phyloP scores from a whole-genome alignment of 2,113 vertebrate species.

The Cavia aperea region DNA sequence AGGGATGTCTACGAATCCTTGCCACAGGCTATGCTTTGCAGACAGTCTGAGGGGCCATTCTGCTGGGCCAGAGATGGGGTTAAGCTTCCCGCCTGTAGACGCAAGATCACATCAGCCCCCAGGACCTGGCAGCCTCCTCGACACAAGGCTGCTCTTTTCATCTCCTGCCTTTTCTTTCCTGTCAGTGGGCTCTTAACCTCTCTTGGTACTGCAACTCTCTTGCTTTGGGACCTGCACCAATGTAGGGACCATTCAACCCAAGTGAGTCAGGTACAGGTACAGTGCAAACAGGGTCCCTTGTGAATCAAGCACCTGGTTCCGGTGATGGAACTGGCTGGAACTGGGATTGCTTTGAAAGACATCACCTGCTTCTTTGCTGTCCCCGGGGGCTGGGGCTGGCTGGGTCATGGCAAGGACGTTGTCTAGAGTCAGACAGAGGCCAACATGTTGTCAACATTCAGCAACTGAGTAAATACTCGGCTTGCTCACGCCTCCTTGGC shows the following conservation, averaged over 20 bases:
- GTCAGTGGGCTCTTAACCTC: background rate
- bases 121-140: background rate
- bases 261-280: background rate
- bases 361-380: conserved; percentile 60
- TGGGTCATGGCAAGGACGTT: rapidly evolving
- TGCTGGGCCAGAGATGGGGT: background rate
- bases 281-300: background rate
- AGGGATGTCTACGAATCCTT: background rate
- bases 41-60: background rate
- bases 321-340: conserved; percentile 59
- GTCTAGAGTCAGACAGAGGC: background rate
- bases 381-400: background rate
- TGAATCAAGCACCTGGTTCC: conserved; percentile 27
- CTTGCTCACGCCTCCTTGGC: conserved; percentile 38
- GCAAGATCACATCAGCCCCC: background rate
- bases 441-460: conserved; percentile 58
- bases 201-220: background rate
- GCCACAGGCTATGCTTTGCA: background rate
- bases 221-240: background rate
- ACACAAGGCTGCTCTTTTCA: background rate
- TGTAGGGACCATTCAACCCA: background rate
- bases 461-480: conserved; percentile 59
- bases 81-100: background rate
- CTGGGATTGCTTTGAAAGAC: conserved; percentile 57
- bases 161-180: background rate